These are phyloP conservation scores for Eulemur rufifrons DNA, from an alignment of 2,113 vertebrate species.

Conservation along the genomic window DNA sequence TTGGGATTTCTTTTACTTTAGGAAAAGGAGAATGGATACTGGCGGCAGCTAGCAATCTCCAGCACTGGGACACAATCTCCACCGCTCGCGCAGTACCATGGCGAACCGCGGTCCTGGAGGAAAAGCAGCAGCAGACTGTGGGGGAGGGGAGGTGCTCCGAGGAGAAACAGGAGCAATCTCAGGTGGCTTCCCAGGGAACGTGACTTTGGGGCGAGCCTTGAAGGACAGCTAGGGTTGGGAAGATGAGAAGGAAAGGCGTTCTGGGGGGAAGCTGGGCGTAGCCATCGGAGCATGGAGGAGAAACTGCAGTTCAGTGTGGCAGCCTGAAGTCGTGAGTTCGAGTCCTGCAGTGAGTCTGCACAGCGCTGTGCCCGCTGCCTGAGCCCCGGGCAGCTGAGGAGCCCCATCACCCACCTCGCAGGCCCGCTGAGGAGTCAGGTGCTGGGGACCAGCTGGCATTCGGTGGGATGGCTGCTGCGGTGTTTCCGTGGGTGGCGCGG, in stretches of 20 bases:
- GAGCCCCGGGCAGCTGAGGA: not conserved
- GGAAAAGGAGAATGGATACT: not conserved
- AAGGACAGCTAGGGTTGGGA: not conserved
- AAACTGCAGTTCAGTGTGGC: rapidly evolving
- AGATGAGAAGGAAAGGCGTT: not conserved
- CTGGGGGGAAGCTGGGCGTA: not conserved
- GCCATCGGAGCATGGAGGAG: rapidly evolving
- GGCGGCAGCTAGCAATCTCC: not conserved
- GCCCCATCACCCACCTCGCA: not conserved
- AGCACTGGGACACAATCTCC: not conserved
- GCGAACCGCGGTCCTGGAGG: not conserved
- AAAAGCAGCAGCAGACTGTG: not conserved
- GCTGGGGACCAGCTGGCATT: not conserved
- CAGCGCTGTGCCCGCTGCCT: rapidly evolving
- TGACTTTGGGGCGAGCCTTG: not conserved
- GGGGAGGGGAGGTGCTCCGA: rapidly evolving
- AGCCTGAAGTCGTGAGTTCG: not conserved
- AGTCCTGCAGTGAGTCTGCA: rapidly evolving
- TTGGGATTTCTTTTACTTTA: not conserved
- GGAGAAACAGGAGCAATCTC: not conserved
- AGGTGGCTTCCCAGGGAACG: not conserved
- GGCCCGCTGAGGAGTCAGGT: not conserved
- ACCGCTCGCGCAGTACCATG: not conserved
- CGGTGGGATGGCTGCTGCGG: rapidly evolving
- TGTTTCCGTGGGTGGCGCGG: rapidly evolving